Base-by-base conservation (phyloP, 2,888 invertebrate species). In the Dione juno region DNA sequence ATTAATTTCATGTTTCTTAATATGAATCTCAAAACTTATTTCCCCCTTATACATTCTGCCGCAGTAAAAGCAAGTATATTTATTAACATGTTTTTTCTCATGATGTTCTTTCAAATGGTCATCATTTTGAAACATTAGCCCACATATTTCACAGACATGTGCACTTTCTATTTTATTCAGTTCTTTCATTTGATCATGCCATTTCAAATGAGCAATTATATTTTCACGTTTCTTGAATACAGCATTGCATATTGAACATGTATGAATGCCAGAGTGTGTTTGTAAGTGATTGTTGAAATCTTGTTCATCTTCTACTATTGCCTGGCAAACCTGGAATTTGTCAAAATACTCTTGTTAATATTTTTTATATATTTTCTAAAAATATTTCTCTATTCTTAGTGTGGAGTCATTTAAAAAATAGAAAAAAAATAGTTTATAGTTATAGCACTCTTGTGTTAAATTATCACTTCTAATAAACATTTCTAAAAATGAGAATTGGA, bases 1-100 rank as follows among this genome's bases (percentile, higher is more conserved):
- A 61, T 80, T 79, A 57, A 79, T 76, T 73, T 92, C 92, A 75
- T 93, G 93, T 69, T 92, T 92, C 74, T 82, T 82, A 1, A 92
- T 86, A 73, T 93, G 93, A 67, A 76, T 74, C 11, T 92, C 87
- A 45, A 90, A 88, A 70, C 89, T 87, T 0, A 71, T 1, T 71
- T 84, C 86, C 0, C 84, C 85, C 68, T 87, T 89, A 69, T 92
- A 92, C 84, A 86, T 85, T 3, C 83, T 77, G 0, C 92, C 92
- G 66, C 93, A 93, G 74, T 90, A 92, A 73, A 80, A 90, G 66
- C 93, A 93, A 0, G 91, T 89, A 70, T 81, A 88, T 37, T 85
- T 86, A 76, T 88, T 87, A 10, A 80, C 80, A 67, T 92, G 91
- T 11, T 85, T 85, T 28, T 78, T 78, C 14, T 85, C 82, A 3